Evolutionary conservation across 2,888 invertebrate genomes (phyloP).

Genomic region (Erpobdella octoculata): DNA sequence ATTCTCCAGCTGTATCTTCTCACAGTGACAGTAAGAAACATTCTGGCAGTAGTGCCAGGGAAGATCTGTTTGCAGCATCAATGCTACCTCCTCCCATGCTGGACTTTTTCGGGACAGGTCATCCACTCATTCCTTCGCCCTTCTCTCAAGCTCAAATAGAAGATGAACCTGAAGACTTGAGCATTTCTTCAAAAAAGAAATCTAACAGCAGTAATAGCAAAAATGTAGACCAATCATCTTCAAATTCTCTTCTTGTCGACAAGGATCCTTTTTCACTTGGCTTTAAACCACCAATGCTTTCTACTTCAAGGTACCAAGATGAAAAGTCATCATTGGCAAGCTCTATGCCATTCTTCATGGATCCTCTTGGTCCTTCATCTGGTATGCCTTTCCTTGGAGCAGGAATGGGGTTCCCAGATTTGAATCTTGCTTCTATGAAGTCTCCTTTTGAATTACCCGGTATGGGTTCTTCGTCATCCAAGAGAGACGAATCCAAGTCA

Average conservation of each 20-base stretch:
- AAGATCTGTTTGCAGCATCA: background rate
- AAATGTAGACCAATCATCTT: background rate
- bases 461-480: background rate
- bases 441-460: conserved; percentile 12
- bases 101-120: background rate
- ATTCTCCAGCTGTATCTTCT: background rate
- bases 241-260: background rate
- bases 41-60: background rate
- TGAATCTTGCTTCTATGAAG: conserved; percentile 13
- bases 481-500: background rate
- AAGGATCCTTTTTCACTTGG: background rate
- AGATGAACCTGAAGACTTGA: conserved; percentile 25
- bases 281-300: background rate
- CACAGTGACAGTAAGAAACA: background rate
- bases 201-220: background rate
- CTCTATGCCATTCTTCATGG: conserved; percentile 21
- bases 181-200: conserved; percentile 23
- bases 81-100: background rate
- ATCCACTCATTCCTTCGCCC: background rate
- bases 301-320: background rate
- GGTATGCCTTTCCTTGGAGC: conserved; percentile 11
- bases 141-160: background rate
- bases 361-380: background rate
- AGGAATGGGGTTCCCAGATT: conserved; percentile 8
- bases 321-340: background rate